Base-by-base conservation (phyloP, 2,888 invertebrate species). In the Lycophotia porphyrea region DNA sequence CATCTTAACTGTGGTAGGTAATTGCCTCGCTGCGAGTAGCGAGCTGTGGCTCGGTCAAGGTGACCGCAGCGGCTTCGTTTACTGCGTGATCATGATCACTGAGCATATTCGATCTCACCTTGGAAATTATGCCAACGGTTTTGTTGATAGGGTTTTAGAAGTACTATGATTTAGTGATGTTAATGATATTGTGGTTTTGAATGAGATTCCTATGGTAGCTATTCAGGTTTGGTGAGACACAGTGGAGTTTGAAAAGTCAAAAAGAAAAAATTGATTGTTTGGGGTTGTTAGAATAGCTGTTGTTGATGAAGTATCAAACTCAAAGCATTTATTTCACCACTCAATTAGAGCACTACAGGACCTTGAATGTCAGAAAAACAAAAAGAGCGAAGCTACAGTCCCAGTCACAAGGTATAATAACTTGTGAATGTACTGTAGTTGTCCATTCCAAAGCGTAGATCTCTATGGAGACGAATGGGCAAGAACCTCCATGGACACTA, bases 21-120 rank as follows among this genome's bases (percentile, higher is more conserved):
- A 81, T 78, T 74, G 55, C 58, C 42, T 36, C 18, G 74, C 34
- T 39, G 24, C 15, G 18, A 27, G 49, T 36, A 70, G n/a, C 39
- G 39, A 5, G 60, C 9, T 8, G 71, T 13, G 34, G 81, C 34
- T 34, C 34, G 55, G 77, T 78, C 81, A 78, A 78, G 77, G 77
- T 4, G 13, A 81, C 8, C 24, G 15, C 11, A 42, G 39, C 21
- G 34, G n/a, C 18, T 74, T 60, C n/a, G 21, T 44, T 36, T 60
- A 15, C 49, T 21, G 31, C 34, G 18, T 0, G 58, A 8, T 31
- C 34, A 39, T 42, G 61, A 63, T 36, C n/a, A 44, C 21, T n/a
- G n/a, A 81, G 52, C 18, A 36, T 65, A 58, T n/a, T 36, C 64
- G 24, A 78, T 58, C 34, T 81, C 34, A 74, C 55, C 55, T 81